phyloP scores from a whole-genome alignment of 2,888 invertebrate species.

The Agrochola lota region DNA sequence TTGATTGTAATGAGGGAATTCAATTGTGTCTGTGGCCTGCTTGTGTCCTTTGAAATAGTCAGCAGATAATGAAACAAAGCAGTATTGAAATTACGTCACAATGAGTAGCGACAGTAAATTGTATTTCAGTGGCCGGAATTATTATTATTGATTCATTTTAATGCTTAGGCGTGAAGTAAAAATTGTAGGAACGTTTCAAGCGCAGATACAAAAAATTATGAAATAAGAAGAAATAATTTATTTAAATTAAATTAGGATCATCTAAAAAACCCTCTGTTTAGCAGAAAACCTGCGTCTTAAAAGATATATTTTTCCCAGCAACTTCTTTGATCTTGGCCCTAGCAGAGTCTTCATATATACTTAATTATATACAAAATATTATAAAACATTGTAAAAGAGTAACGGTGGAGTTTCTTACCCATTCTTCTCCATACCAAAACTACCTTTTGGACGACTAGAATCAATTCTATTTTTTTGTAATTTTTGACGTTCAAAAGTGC shows the following conservation, averaged over 20 bases:
- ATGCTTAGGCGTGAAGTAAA: not conserved
- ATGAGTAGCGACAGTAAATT: conserved; percentile 29
- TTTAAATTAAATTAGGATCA: not conserved
- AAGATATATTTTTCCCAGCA: too few relatives aligned
- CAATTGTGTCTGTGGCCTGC: conserved; percentile 43
- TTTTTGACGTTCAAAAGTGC: too few relatives aligned
- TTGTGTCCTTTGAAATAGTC: conserved; percentile 33
- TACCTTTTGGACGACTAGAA: too few relatives aligned
- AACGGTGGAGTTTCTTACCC: too few relatives aligned
- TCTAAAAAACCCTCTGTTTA: not conserved
- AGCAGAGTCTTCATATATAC: not conserved
- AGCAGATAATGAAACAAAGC: conserved; percentile 56
- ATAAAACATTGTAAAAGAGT: too few relatives aligned
- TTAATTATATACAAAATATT: not conserved
- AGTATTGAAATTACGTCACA: conserved; percentile 30
- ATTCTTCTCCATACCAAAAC: too few relatives aligned
- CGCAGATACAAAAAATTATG: not conserved
- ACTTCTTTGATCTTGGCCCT: not conserved
- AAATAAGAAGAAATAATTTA: not conserved
- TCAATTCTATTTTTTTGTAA: too few relatives aligned
- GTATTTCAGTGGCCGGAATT: not conserved
- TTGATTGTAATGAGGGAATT: conserved; percentile 43
- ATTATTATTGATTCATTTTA: conserved; percentile 17
- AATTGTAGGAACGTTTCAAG: not conserved
- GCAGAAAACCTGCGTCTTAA: not conserved